A percentile compares a stretch with the other conserved stretches of the same genome.
Conservation (phyloP, 2,113 vertebrate species). For the Dromas ardeola region DNA sequence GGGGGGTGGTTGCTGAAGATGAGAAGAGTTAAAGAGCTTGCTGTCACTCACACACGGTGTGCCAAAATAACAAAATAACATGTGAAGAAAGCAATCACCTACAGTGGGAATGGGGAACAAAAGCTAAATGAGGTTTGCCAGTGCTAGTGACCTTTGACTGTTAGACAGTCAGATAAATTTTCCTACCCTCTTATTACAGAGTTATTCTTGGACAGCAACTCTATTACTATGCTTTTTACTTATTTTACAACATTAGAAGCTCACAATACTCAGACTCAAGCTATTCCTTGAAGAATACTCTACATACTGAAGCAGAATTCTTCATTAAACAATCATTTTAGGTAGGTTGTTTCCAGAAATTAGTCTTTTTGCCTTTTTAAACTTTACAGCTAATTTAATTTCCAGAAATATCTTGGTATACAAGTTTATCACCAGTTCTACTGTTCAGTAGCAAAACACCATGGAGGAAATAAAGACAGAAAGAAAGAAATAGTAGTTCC, state of each 20-base stretch:
- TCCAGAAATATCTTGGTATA: neutral
- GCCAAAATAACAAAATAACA: neutral
- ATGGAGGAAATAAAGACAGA: neutral
- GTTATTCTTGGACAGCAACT: neutral
- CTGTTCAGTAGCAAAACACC: neutral
- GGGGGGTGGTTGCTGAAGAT: neutral
- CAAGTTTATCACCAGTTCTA: neutral
- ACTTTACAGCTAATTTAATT: neutral
- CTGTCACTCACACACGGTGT: neutral
- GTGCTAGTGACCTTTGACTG: neutral
- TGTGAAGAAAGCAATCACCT: conserved; percentile 9
- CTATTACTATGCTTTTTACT: neutral
- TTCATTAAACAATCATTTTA: neutral
- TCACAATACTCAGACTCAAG: neutral
- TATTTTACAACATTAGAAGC: neutral
- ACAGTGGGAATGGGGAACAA: neutral
- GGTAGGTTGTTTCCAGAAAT: neutral
- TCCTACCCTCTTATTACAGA: neutral
- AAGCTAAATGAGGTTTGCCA: conserved; percentile 16
- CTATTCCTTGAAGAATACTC: neutral
- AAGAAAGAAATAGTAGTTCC: neutral
- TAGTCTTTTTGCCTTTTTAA: neutral
- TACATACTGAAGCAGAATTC: neutral
- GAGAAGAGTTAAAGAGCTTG: conserved; percentile 1
- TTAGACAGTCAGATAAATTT: neutral